Percentiles rank a stretch among this genome's conserved stretches.
Conservation (phyloP, 2,797 vertebrate species). For the Lepilemur septentrionalis region DNA sequence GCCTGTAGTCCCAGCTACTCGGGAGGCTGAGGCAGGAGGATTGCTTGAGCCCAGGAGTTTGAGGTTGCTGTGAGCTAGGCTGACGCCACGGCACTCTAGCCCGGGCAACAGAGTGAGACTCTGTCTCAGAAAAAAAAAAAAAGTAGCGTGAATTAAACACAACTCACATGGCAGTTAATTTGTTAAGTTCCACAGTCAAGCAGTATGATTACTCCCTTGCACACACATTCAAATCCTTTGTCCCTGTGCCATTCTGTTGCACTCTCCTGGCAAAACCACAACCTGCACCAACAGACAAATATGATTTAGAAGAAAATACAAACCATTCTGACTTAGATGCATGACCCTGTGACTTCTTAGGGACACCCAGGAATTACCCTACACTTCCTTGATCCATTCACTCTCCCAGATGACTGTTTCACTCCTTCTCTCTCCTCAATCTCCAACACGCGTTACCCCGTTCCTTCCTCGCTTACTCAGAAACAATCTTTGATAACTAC, state of each 20-base stretch:
- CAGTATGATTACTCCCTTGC: neutral
- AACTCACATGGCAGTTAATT: no score
- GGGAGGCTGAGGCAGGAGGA: no score
- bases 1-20: no score
- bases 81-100: no score
- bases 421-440: neutral
- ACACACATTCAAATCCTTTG: neutral
- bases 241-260: neutral
- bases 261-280: neutral
- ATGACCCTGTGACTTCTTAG: neutral
- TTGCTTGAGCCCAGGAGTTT: no score
- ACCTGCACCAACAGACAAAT: neutral
- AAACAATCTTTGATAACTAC: neutral
- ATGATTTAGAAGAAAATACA: neutral
- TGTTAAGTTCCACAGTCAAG: neutral
- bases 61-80: no score
- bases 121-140: no score
- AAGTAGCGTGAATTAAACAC: no score
- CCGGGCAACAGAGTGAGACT: no score
- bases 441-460: neutral
- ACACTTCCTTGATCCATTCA: neutral
- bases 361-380: neutral
- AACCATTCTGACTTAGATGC: neutral
- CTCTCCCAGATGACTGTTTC: neutral
- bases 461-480: neutral